These are phyloP conservation scores for Episyrphus balteatus DNA, from an alignment of 1,140 invertebrate genomes.

Conservation along the genomic window DNA sequence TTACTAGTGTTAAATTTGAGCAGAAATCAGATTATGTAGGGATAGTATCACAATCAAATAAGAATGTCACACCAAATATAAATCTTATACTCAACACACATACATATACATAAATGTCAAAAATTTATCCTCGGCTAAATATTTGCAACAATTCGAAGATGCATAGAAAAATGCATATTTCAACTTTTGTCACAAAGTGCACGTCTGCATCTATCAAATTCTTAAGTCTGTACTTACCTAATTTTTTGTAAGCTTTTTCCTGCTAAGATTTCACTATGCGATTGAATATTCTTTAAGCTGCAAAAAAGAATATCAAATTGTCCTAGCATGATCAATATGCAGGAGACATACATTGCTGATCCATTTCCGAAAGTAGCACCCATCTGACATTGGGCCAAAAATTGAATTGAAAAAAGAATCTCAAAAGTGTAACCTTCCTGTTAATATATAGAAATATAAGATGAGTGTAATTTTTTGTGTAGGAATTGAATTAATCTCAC, in stretches of 20 bases:
- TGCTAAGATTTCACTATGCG: constrained; percentile 13
- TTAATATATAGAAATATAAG: not conserved
- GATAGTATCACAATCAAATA: too few relatives aligned
- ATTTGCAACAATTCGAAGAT: too few relatives aligned
- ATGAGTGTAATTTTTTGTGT: too few relatives aligned
- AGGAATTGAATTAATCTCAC: constrained; percentile 4
- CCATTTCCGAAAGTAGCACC: constrained; percentile 15
- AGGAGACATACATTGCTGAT: constrained; percentile 19
- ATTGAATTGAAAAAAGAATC: constrained; percentile 17
- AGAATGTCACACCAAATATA: too few relatives aligned
- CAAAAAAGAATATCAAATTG: constrained; percentile 32
- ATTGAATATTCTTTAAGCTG: constrained; percentile 29
- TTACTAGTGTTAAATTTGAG: too few relatives aligned
- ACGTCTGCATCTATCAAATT: too few relatives aligned
- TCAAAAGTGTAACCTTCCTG: constrained; percentile 13
- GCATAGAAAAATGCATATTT: too few relatives aligned
- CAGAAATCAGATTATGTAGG: too few relatives aligned
- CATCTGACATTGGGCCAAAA: constrained; percentile 25
- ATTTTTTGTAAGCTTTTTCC: constrained; percentile 11
- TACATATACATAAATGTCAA: too few relatives aligned
- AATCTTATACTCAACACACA: too few relatives aligned
- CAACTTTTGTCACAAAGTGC: too few relatives aligned
- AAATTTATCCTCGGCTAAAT: too few relatives aligned
- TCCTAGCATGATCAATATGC: constrained; percentile 18
- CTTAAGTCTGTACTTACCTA: constrained; percentile 17